Evolutionary conservation across 2,113 vertebrate species (phyloP).

Genomic region (Thunnus thynnus): DNA sequence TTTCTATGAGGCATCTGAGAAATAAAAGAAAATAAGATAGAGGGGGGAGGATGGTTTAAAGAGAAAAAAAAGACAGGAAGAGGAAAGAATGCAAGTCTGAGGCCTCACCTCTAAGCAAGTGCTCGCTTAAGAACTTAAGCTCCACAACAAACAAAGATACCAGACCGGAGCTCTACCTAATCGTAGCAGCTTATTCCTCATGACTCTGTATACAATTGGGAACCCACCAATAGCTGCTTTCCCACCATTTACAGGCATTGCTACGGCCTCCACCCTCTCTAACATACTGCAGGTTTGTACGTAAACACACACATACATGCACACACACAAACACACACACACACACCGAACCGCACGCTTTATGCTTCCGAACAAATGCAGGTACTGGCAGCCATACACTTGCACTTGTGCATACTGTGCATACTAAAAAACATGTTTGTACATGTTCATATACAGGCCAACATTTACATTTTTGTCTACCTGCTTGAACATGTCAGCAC

Average conservation of each 20-base stretch:
- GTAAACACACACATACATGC: conserved; percentile 7
- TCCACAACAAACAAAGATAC: conserved; percentile 67
- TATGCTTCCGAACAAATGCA: not conserved
- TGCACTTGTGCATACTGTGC: not conserved
- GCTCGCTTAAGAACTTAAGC: conserved; percentile 66
- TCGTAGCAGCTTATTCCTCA: conserved; percentile 60
- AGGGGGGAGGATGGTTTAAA: not conserved
- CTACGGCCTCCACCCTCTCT: conserved; percentile 13
- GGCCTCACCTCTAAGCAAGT: conserved; percentile 54
- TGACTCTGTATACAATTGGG: conserved; percentile 62
- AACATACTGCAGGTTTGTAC: conserved; percentile 7
- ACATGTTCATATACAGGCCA: not conserved
- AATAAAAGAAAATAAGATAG: conserved; percentile 12
- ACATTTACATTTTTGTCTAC: not conserved
- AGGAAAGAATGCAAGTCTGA: conserved; percentile 38
- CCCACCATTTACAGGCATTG: conserved; percentile 57
- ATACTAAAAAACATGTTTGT: not conserved
- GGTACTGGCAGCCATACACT: not conserved
- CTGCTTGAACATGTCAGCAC: conserved; percentile 1
- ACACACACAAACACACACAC: conserved; percentile 7
- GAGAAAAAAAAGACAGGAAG: conserved; percentile 11
- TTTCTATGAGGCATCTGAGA: not conserved
- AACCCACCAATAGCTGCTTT: conserved; percentile 65
- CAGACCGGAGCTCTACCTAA: conserved; percentile 52
- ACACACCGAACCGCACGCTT: not conserved